Conservation (phyloP, 2,888 invertebrate species). For the Sesia apiformis region DNA sequence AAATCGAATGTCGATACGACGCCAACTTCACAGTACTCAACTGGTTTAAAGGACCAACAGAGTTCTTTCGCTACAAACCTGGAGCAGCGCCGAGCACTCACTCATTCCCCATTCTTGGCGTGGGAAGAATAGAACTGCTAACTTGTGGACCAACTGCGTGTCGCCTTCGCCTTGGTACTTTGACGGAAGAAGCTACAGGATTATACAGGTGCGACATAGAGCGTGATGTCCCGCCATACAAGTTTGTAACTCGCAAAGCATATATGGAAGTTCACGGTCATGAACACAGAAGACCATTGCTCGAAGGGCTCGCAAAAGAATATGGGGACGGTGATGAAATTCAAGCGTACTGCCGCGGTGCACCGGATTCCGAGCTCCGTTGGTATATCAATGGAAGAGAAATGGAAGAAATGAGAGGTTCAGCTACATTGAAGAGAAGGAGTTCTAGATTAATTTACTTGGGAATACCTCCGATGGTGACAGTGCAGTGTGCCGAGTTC, state of each 20-base stretch:
- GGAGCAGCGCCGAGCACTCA: slow-evolving; percentile 47
- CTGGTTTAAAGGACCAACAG: slow-evolving; percentile 57
- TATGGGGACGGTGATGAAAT: slow-evolving; percentile 50
- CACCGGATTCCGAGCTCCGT: slow-evolving; percentile 40
- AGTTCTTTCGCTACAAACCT: slow-evolving; percentile 61
- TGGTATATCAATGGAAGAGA: slow-evolving; percentile 61
- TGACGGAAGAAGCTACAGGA: slow-evolving; percentile 55
- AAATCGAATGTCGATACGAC: slow-evolving; percentile 55
- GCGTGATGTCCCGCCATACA: slow-evolving; percentile 48
- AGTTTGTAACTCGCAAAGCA: slow-evolving; percentile 41
- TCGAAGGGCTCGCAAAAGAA: slow-evolving; percentile 47
- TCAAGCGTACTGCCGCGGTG: slow-evolving; percentile 48
- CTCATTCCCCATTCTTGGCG: slow-evolving; percentile 48
- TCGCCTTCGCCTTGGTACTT: slow-evolving; percentile 37
- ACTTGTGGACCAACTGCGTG: slow-evolving; percentile 53
- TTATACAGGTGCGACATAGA: slow-evolving; percentile 60
- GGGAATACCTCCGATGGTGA: slow-evolving; percentile 63
- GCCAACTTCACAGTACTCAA: slow-evolving; percentile 62
- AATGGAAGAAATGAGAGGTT: slow-evolving; percentile 35
- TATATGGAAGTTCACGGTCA: slow-evolving; percentile 51
- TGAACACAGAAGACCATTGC: slow-evolving; percentile 37
- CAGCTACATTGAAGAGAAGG: slow-evolving; percentile 28
- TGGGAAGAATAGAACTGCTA: slow-evolving; percentile 46
- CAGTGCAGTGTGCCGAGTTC: slow-evolving; percentile 64
- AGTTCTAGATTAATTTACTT: slow-evolving; percentile 41